These are phyloP conservation scores for Xyliphius kryptos DNA, from an alignment of 2,113 vertebrate species.

Conservation along the genomic window DNA sequence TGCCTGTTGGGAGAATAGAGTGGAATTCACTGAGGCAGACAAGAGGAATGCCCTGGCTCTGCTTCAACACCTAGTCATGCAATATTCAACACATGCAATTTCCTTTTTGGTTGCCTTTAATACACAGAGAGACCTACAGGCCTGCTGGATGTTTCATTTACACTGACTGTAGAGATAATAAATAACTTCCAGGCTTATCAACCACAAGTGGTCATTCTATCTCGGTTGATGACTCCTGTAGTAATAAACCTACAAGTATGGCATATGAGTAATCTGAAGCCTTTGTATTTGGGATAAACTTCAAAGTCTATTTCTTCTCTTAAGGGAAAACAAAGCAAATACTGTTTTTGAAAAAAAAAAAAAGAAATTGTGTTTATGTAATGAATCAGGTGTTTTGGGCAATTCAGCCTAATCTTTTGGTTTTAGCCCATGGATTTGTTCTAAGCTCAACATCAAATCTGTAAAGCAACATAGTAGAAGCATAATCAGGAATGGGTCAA, in stretches of 20 bases:
- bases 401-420: too few species aligned
- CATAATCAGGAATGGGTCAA: too few species aligned
- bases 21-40: constrained; percentile 15
- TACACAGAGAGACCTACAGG: too few species aligned
- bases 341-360: too few species aligned
- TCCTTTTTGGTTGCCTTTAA: constrained; percentile 19
- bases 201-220: background rate
- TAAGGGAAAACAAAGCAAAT: too few species aligned
- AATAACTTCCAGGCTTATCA: constrained; percentile 23
- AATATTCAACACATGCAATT: constrained; percentile 21
- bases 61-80: constrained; percentile 14
- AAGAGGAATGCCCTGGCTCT: constrained; percentile 11
- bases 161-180: constrained; percentile 9
- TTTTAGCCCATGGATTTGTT: too few species aligned
- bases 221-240: background rate
- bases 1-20: constrained; percentile 15
- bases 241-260: constrained; percentile 20
- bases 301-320: too few species aligned
- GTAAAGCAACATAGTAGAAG: too few species aligned
- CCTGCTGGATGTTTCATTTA: constrained; percentile 5
- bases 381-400: too few species aligned
- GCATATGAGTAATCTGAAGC: constrained; percentile 14
- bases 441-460: too few species aligned
- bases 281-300: too few species aligned
- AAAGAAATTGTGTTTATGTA: too few species aligned